Evolutionary conservation across 2,797 vertebrate species (phyloP).

Genomic region (Siniperca undulata): DNA sequence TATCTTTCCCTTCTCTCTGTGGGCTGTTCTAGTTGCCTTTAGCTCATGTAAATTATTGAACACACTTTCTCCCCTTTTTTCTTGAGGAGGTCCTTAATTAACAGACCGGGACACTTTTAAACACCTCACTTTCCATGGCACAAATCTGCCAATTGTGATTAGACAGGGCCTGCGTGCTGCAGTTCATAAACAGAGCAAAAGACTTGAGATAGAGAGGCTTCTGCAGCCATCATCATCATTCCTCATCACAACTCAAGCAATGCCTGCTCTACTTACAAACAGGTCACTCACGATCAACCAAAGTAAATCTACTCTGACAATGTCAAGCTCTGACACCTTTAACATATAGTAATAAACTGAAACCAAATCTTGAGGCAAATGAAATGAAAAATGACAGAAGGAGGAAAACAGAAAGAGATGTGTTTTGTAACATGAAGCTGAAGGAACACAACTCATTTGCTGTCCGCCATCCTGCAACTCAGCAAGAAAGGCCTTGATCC

Average conservation of each 20-base stretch:
- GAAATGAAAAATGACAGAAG: constrained; percentile 67
- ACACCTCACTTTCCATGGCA: constrained; percentile 72
- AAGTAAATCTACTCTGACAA: constrained; percentile 57
- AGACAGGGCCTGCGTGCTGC: constrained; percentile 56
- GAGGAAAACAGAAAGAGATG: constrained; percentile 43
- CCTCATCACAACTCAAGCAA: constrained; percentile 54
- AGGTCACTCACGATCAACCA: constrained; percentile 47
- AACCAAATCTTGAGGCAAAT: constrained; percentile 59
- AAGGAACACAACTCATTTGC: constrained; percentile 71
- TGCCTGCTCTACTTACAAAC: constrained; percentile 60
- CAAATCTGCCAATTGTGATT: constrained; percentile 78
- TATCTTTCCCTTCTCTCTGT: constrained; percentile 10
- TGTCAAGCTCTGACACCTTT: constrained; percentile 61
- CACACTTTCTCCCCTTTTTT: constrained; percentile 52
- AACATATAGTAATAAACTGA: constrained; percentile 68
- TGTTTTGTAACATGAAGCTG: constrained; percentile 52
- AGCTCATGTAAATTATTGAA: constrained; percentile 74
- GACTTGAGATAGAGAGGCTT: constrained; percentile 49
- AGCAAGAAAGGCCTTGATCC: constrained; percentile 77
- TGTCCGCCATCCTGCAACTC: constrained; percentile 73
- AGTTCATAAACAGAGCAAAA: constrained; percentile 61
- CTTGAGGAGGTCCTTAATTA: constrained; percentile 69
- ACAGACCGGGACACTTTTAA: constrained; percentile 71
- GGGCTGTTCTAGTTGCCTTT: constrained; percentile 55
- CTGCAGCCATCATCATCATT: constrained; percentile 56